Conservation (phyloP, 2,113 vertebrate genomes). For the Furnarius figulus region DNA sequence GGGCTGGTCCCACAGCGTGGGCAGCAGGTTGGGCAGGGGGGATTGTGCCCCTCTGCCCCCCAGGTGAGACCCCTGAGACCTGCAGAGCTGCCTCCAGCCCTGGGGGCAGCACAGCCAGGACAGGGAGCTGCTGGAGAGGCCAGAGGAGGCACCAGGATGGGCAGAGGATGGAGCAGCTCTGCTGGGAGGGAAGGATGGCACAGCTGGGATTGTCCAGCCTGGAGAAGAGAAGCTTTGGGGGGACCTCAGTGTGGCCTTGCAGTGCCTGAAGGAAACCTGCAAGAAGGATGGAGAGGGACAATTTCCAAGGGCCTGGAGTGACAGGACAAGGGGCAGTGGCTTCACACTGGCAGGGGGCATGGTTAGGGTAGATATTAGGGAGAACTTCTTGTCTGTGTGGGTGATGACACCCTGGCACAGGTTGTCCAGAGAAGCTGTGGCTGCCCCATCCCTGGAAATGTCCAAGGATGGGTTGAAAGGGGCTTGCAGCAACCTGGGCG, state of each 20-base stretch:
- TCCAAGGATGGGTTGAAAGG: rapidly evolving
- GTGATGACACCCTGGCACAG: not conserved
- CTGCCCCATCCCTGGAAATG: not conserved
- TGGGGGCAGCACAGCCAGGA: too few species aligned
- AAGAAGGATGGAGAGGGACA: not conserved
- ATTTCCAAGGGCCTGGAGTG: not conserved
- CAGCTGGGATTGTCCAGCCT: not conserved
- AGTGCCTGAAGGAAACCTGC: not conserved
- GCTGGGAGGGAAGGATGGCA: not conserved
- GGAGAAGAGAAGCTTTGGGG: not conserved
- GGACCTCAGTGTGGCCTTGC: not conserved
- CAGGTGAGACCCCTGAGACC: too few species aligned
- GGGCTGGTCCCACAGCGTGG: too few species aligned
- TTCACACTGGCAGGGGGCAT: not conserved
- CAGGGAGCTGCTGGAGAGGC: not conserved
- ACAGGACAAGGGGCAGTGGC: not conserved
- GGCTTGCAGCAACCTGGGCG: not conserved
- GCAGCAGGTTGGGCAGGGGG: too few species aligned
- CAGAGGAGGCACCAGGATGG: not conserved
- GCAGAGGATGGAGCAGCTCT: not conserved
- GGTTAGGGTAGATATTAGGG: not conserved
- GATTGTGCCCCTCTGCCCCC: too few species aligned
- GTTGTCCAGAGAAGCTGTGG: not conserved
- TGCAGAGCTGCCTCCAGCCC: too few species aligned
- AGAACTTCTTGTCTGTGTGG: not conserved